Base-by-base conservation (phyloP, 2,888 invertebrate species). In the Parasteatoda lunata region DNA sequence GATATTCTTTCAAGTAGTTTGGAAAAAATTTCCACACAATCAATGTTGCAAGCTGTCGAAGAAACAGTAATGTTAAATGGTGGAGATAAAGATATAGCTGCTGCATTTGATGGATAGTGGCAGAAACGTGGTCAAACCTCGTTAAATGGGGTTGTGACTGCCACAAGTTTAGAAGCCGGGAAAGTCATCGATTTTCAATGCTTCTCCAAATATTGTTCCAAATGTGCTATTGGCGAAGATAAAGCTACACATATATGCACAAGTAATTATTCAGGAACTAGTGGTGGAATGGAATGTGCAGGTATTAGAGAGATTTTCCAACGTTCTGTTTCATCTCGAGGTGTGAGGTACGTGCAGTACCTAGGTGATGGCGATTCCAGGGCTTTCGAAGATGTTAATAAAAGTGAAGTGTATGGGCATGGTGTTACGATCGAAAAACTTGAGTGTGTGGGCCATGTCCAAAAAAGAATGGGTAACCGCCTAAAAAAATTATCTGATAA, bases 361-460 rank as follows among this genome's bases (percentile, higher is more conserved):
- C 54, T 73, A 15, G 73, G 52, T 30, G 73, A 73, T 52, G 73
- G 52, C 70, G 75, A 59, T 48, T 75, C 3, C 13, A 70, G 48
- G 47, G 70, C 70, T 3, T 70, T 47, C n/a, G 70, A 70, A 6
- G 13, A 48, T 47, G 70, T 70, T 49, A 8, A 47, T 9, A 6
- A 70, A 70, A 47, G 47, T 70, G 11, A 48, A 45, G 45, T 9
- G 30, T 45, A 70, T 70, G 48, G 70, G 47, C n/a, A 51, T 49
- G 71, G 51, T n/a, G 15, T 48, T 8, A 51, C 13, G 8, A 13
- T 51, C 4, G 48, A 51, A 51, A 47, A 11, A 48, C 11, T 47
- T 48, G 30, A 30, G 30, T 30, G 30, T 30, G 30, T 30, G 30
- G 30, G 30, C 30, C 30, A 30, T 30, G 30, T 30, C 70, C 13